These are phyloP conservation scores for Amphilophus citrinellus DNA, from an alignment of 2,113 vertebrate genomes.

Conservation along the genomic window DNA sequence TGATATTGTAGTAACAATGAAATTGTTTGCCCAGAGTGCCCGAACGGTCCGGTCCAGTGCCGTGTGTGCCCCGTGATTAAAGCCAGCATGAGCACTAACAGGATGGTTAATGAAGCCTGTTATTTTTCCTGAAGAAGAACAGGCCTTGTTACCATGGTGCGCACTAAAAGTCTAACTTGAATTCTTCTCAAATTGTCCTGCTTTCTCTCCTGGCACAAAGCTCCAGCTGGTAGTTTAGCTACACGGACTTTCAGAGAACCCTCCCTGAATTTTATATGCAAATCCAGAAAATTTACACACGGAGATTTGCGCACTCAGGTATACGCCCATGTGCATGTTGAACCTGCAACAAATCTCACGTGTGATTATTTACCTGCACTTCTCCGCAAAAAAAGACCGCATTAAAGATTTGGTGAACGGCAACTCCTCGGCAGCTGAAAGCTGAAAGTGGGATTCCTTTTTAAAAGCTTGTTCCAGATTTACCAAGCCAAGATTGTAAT, in stretches of 20 bases:
- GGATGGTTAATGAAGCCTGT: slow-evolving; percentile 67
- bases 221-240: slow-evolving; percentile 51
- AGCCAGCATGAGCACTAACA: slow-evolving; percentile 31
- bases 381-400: slow-evolving; percentile 39
- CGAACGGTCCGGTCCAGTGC: slow-evolving; percentile 1
- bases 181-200: slow-evolving; percentile 68
- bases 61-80: slow-evolving; percentile 51
- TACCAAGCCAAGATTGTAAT: slow-evolving; percentile 78
- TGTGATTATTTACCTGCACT: slow-evolving; percentile 51
- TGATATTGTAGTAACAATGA: neutral
- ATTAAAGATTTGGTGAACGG: slow-evolving; percentile 61
- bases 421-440: slow-evolving; percentile 53
- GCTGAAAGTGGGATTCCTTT: slow-evolving; percentile 60
- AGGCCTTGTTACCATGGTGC: slow-evolving; percentile 58
- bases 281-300: slow-evolving; percentile 29
- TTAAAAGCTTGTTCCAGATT: slow-evolving; percentile 70
- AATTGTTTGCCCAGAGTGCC: neutral
- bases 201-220: slow-evolving; percentile 36
- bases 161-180: slow-evolving; percentile 65
- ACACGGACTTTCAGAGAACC: slow-evolving; percentile 29
- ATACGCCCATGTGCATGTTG: neutral
- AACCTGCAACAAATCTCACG: neutral
- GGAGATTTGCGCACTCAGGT: slow-evolving; percentile 15
- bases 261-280: slow-evolving; percentile 17
- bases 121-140: slow-evolving; percentile 47